Conservation (phyloP, 1,140 invertebrate species). For the Papilio dardanus region DNA sequence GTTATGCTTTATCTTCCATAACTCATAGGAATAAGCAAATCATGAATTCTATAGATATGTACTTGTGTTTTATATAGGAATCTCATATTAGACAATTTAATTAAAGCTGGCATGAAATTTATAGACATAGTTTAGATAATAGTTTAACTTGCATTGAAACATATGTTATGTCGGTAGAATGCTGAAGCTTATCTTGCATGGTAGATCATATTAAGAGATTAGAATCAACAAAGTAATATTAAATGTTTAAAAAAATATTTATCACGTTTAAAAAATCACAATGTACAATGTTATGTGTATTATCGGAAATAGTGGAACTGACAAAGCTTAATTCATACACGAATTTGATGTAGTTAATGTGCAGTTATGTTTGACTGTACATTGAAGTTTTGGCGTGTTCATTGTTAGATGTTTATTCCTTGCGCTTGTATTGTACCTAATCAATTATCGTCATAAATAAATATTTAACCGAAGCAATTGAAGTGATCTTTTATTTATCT, state of each 20-base stretch:
- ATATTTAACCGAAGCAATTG: conserved; percentile 76
- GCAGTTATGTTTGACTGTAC: conserved; percentile 66
- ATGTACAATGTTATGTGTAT: conserved; percentile 69
- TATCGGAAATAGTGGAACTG: conserved; percentile 59
- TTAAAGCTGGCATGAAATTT: conserved; percentile 60
- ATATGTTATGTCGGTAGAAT: conserved; percentile 71
- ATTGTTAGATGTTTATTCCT: conserved; percentile 69
- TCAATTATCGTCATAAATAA: conserved; percentile 74
- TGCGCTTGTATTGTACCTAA: conserved; percentile 74
- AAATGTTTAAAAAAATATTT: conserved; percentile 53
- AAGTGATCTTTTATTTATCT: conserved; percentile 50
- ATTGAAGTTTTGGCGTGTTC: conserved; percentile 65
- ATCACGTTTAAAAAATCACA: conserved; percentile 50
- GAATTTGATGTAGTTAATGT: conserved; percentile 59
- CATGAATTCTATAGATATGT: conserved; percentile 49
- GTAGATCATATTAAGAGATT: conserved; percentile 67
- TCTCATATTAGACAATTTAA: conserved; percentile 69
- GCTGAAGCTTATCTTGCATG: conserved; percentile 74
- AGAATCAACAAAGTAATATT: conserved; percentile 54
- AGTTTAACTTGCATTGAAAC: conserved; percentile 67
- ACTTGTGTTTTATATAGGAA: conserved; percentile 66
- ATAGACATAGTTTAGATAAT: conserved; percentile 58
- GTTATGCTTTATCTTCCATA: conserved; percentile 34
- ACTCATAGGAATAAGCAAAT: conserved; percentile 35
- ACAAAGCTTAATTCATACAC: conserved; percentile 59